These are phyloP conservation scores for Stratiolaelaps scimitus DNA, from an alignment of 1,140 invertebrate genomes.

Conservation along the genomic window DNA sequence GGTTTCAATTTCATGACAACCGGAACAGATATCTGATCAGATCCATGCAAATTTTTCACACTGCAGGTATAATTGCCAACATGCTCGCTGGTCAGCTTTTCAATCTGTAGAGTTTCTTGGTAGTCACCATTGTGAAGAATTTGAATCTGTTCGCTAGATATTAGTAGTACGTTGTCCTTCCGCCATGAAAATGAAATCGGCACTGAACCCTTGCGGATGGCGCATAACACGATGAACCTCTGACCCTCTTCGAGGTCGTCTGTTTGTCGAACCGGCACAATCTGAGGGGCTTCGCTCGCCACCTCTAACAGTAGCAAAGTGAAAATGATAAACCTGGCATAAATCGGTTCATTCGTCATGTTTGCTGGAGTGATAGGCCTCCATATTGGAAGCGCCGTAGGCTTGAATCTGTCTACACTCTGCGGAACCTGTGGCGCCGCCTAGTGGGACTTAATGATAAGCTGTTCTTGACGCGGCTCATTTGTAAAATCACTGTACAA, in stretches of 20 bases:
- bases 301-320: not conserved
- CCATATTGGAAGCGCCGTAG: conserved; percentile 13
- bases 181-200: conserved; percentile 30
- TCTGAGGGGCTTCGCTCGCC: conserved; percentile 5
- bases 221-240: conserved; percentile 1
- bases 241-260: conserved; percentile 8
- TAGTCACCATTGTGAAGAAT: conserved; percentile 30
- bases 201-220: conserved; percentile 3
- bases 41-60: conserved; percentile 34
- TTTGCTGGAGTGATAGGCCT: not conserved
- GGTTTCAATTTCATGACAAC: conserved; percentile 3
- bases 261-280: not conserved
- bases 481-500: no score
- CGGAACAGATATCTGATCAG: conserved; percentile 36
- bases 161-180: conserved; percentile 24
- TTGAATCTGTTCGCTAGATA: not conserved
- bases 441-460: conserved; percentile 18
- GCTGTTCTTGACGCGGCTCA: no score
- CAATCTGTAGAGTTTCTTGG: conserved; percentile 39
- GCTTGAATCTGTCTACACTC: not conserved
- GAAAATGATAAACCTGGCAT: not conserved
- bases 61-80: conserved; percentile 37
- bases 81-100: conserved; percentile 38
- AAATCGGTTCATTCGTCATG: no score
- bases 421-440: not conserved